These are phyloP conservation scores for Latrodectus elegans DNA, from an alignment of 2,888 invertebrate genomes.

Conservation along the genomic window DNA sequence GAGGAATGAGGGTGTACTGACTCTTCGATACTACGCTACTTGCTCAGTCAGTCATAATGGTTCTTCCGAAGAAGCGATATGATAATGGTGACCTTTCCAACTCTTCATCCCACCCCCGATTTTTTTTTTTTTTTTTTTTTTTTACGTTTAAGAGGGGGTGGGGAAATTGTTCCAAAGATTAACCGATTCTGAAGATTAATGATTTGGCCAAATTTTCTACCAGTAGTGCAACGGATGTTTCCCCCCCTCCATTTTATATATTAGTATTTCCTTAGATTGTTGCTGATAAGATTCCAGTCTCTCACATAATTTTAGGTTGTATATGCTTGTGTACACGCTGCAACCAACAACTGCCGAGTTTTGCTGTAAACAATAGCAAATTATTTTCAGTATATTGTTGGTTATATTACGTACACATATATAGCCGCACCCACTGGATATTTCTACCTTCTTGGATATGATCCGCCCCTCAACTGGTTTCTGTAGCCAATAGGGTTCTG, in stretches of 20 bases:
- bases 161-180: conserved; percentile 34
- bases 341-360: conserved; percentile 9
- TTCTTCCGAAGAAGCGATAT: conserved; percentile 61
- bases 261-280: neutral
- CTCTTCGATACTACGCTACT: conserved; percentile 48
- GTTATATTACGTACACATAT: conserved; percentile 14
- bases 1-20: conserved; percentile 29
- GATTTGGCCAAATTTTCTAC: conserved; percentile 37
- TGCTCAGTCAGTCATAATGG: conserved; percentile 55
- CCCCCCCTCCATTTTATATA: neutral
- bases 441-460: conserved; percentile 49
- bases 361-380: conserved; percentile 60
- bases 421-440: conserved; percentile 40
- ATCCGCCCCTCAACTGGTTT: conserved; percentile 59
- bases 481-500: conserved; percentile 52
- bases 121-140: neutral
- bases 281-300: conserved; percentile 45
- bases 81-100: conserved; percentile 49
- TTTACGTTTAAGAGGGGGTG: conserved; percentile 8
- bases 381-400: conserved; percentile 50
- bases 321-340: neutral
- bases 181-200: conserved; percentile 59
- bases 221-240: conserved; percentile 46
- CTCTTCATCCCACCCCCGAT: conserved; percentile 18
- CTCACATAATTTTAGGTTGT: conserved; percentile 40